Evolutionary conservation across 2,888 invertebrate genomes (phyloP).

Genomic region (Lysandra bellargus): DNA sequence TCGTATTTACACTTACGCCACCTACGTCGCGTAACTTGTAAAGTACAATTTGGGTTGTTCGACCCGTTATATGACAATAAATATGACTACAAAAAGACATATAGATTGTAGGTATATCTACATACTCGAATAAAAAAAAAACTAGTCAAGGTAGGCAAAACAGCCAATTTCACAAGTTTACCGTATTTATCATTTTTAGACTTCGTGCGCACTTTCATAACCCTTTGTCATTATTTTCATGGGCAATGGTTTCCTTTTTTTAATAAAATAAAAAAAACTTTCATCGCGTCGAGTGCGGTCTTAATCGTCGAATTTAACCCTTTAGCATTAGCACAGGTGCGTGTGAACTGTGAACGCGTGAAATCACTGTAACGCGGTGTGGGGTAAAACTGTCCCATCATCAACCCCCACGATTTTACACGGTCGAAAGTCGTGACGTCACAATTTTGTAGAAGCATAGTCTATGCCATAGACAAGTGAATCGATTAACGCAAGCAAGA

Average conservation of each 20-base stretch:
- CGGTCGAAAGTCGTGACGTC: slow-evolving; percentile 50
- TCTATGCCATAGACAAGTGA: neutral
- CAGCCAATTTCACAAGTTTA: too few relatives aligned
- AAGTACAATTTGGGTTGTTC: neutral
- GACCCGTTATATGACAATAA: neutral
- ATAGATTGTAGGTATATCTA: neutral
- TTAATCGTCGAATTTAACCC: neutral
- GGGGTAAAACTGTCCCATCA: slow-evolving; percentile 71
- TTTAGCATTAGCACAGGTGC: slow-evolving; percentile 48
- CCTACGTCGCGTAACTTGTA: slow-evolving; percentile 14
- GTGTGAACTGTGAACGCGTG: slow-evolving; percentile 74
- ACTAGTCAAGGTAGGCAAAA: too few relatives aligned
- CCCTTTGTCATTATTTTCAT: neutral
- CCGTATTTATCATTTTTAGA: neutral
- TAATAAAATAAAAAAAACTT: neutral
- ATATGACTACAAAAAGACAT: neutral
- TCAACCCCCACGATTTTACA: slow-evolving; percentile 73
- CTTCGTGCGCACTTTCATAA: neutral
- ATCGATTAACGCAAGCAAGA: neutral
- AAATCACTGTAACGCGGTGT: slow-evolving; percentile 78
- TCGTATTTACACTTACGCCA: slow-evolving; percentile 12
- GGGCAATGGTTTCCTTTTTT: neutral
- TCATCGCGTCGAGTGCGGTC: slow-evolving; percentile 7
- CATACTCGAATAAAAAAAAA: too few relatives aligned
- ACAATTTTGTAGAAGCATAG: neutral